Conservation (phyloP, 2,888 invertebrate species). For the Sinohyriopsis cumingii region DNA sequence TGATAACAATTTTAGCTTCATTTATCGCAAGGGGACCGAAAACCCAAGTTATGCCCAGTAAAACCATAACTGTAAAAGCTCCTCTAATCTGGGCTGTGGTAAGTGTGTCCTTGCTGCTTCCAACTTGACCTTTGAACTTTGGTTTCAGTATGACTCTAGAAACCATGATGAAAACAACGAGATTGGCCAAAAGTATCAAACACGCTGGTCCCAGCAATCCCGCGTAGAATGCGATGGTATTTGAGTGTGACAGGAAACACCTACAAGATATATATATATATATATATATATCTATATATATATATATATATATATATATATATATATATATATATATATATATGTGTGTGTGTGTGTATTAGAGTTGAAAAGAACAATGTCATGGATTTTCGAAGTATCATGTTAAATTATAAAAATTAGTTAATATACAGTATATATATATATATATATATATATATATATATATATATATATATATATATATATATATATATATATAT, state of each 20-base stretch:
- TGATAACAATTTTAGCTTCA: constrained; percentile 61
- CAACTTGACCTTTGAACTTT: constrained; percentile 53
- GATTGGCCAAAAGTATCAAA: constrained; percentile 71
- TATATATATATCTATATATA: too few species aligned
- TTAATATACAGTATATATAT: too few species aligned
- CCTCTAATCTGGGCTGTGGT: constrained; percentile 62
- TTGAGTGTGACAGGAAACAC: constrained; percentile 71
- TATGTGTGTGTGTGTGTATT: too few species aligned
- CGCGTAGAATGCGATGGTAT: constrained; percentile 70
- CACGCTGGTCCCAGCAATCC: constrained; percentile 72
- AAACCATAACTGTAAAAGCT: constrained; percentile 64
- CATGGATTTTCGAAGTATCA: background rate
- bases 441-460: too few species aligned
- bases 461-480: too few species aligned
- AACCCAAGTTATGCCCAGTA: constrained; percentile 67
- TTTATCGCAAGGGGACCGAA: constrained; percentile 65
- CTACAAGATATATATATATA: constrained; percentile 50
- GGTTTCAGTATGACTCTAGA: constrained; percentile 61
- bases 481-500: too few species aligned
- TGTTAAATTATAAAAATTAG: background rate
- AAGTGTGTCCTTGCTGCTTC: constrained; percentile 33
- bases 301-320: constrained; percentile 1
- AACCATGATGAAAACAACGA: constrained; percentile 71
- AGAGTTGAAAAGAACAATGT: background rate
- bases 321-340: background rate